These are phyloP conservation scores for Dicentrarchus labrax DNA, from an alignment of 2,113 vertebrate species.

Conservation along the genomic window DNA sequence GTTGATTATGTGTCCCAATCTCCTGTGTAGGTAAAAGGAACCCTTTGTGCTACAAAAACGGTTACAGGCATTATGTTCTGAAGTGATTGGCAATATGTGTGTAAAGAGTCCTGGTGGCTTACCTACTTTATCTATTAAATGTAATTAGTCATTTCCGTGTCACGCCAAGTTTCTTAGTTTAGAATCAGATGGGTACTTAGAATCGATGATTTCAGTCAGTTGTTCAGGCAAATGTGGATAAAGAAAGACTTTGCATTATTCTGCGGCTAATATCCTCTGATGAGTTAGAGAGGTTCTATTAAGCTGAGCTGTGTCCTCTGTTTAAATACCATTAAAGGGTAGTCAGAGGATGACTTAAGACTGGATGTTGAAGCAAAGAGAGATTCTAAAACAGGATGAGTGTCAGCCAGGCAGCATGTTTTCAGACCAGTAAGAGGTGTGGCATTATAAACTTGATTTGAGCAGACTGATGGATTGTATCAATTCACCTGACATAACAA, in stretches of 20 bases:
- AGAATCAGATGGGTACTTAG: background rate
- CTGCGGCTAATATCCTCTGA: slow-evolving; percentile 27
- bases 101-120: slow-evolving; percentile 5
- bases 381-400: slow-evolving; percentile 5
- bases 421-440: slow-evolving; percentile 11
- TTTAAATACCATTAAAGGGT: slow-evolving; percentile 29
- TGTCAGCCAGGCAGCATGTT: slow-evolving; percentile 8
- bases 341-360: background rate
- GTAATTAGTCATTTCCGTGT: slow-evolving; percentile 18
- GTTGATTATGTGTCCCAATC: slow-evolving; percentile 55
- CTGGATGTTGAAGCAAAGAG: slow-evolving; percentile 13
- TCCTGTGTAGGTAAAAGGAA: slow-evolving; percentile 20
- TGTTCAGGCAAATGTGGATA: background rate
- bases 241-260: background rate
- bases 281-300: slow-evolving; percentile 24
- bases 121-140: slow-evolving; percentile 14
- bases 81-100: slow-evolving; percentile 7
- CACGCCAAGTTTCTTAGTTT: background rate
- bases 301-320: slow-evolving; percentile 9
- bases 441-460: slow-evolving; percentile 17
- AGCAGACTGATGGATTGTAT: slow-evolving; percentile 26
- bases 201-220: slow-evolving; percentile 6
- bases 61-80: slow-evolving; percentile 13
- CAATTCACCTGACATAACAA: slow-evolving; percentile 36
- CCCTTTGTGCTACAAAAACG: slow-evolving; percentile 21